Evolutionary conservation across 2,113 vertebrate genomes (phyloP), one percentile per base, ranked within the genome.

Genomic region (Austrofundulus limnaeus): DNA sequence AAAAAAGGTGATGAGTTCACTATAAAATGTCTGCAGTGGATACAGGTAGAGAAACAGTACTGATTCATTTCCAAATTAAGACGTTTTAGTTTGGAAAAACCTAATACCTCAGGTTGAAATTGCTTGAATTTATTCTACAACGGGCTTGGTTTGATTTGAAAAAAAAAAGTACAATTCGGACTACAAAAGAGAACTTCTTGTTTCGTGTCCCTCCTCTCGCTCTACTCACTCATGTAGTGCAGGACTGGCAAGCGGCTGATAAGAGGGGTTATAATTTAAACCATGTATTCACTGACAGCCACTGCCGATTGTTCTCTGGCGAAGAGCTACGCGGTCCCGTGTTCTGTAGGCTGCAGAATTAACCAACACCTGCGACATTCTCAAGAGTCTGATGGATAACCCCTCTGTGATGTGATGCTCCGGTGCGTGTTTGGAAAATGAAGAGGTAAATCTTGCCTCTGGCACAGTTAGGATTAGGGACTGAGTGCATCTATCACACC

Each of bases 401-500:
- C 48, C 61, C 51, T 41, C 70, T 62, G 17, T 51, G 57, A 37
- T 64, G 61, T 52, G 49, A 34, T 31, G 66, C 54, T 58, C 42
- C 2, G 16, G 70, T 61, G 54, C 74, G 80, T 86, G 78, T 87
- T 89, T 77, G 47, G 78, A 80, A 75, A 84, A 82, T 77, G 31
- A 84, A 81, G 72, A 77, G 73, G 67, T 80, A 83, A 85, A 89
- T 89, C 87, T 67, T 58, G 57, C 48, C 62, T 89, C 85, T 85
- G 76, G 88, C 71, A 85, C 85, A 88, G 87, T 91, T 81, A 79
- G 84, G 80, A 86, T 90, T 85, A 87, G 48, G n/a, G 75, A 62
- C 81, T 83, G 80, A 86, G 64, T 72, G 81, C 45, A 75, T 81
- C 85, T 88, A 85, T 90, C 84, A 81, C 77, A 85, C 69, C 46